Evolutionary conservation across 1,140 invertebrate species (phyloP).

Genomic region (Coptotermes formosanus): DNA sequence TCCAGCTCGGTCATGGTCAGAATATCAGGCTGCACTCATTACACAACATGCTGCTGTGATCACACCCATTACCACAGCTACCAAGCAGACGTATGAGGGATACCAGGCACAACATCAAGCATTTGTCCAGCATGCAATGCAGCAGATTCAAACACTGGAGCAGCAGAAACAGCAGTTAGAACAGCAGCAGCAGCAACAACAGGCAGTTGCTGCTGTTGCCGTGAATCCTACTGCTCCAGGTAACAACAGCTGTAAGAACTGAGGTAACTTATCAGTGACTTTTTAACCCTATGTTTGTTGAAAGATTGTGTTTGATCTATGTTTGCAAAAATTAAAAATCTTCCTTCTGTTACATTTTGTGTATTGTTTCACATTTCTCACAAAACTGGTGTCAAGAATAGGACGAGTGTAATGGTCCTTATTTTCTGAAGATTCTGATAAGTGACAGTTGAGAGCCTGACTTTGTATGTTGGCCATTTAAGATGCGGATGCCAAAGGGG

Average conservation of each 20-base stretch:
- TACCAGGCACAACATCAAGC: slow-evolving; percentile 92
- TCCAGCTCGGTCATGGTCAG: slow-evolving; percentile 74
- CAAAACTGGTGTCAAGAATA: too few species aligned
- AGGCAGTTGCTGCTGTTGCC: slow-evolving; percentile 37
- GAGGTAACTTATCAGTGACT: too few species aligned
- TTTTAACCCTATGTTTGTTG: too few species aligned
- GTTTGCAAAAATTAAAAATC: too few species aligned
- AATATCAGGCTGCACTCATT: slow-evolving; percentile 80
- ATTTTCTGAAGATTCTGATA: too few species aligned
- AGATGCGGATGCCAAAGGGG: too few species aligned
- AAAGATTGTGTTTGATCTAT: too few species aligned
- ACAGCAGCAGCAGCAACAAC: slow-evolving; percentile 26
- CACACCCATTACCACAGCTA: slow-evolving; percentile 68
- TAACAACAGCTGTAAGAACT: background rate
- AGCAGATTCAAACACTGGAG: slow-evolving; percentile 79
- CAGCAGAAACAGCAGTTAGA: slow-evolving; percentile 67
- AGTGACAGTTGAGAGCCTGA: too few species aligned
- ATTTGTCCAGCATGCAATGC: slow-evolving; percentile 86
- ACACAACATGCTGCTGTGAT: slow-evolving; percentile 74
- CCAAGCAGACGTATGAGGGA: slow-evolving; percentile 74
- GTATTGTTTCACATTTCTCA: too few species aligned
- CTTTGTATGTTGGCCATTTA: too few species aligned
- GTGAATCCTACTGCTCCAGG: background rate
- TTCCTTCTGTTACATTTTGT: too few species aligned
- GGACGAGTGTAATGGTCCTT: too few species aligned